Evolutionary conservation across 2,888 invertebrate genomes (phyloP).

Genomic region (Thecophora atra): DNA sequence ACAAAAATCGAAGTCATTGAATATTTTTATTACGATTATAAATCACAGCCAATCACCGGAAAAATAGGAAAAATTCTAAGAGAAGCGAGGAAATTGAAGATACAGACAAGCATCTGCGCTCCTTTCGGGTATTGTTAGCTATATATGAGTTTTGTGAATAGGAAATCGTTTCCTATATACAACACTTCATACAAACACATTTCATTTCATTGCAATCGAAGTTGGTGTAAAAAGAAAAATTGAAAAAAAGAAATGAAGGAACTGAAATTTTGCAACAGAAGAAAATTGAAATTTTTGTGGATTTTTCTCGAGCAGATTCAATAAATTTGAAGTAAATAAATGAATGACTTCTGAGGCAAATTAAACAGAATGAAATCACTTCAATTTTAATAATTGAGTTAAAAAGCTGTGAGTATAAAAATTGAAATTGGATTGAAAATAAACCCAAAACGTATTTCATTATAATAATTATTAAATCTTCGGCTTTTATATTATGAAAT

Average conservation of each 20-base stretch:
- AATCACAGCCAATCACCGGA: background rate
- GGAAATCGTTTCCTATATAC: background rate
- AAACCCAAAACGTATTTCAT: too few species aligned
- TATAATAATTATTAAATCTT: too few species aligned
- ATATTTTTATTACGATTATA: background rate
- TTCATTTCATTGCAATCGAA: background rate
- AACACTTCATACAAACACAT: background rate
- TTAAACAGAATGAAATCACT: too few species aligned
- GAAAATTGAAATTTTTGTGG: too few species aligned
- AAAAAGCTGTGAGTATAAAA: too few species aligned
- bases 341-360: too few species aligned
- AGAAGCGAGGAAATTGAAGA: background rate
- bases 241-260: background rate
- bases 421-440: too few species aligned
- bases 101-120: background rate
- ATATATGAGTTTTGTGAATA: background rate
- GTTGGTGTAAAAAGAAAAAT: background rate
- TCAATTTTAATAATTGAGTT: too few species aligned
- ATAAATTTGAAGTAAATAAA: too few species aligned
- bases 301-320: too few species aligned
- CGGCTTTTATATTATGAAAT: too few species aligned
- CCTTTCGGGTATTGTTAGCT: background rate
- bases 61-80: background rate
- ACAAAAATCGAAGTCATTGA: background rate
- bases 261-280: background rate